A percentile compares a stretch with the other conserved stretches of the same genome.
Evolutionary conservation across 2,888 invertebrate species (phyloP).

Genomic region (Camptogramma bilineatum): DNA sequence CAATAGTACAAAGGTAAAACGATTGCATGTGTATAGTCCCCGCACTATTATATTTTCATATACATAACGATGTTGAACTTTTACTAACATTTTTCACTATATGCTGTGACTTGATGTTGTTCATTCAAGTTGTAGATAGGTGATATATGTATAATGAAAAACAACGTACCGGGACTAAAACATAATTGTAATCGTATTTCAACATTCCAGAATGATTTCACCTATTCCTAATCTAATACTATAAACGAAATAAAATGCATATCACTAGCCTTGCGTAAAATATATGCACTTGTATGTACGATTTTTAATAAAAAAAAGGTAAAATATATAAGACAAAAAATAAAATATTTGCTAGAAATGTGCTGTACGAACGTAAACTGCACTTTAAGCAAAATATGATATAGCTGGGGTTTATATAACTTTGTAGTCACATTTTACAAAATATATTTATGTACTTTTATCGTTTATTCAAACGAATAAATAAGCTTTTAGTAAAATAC

Average conservation of each 20-base stretch:
- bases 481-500: background rate
- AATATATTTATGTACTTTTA: background rate
- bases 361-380: constrained; percentile 3
- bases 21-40: constrained; percentile 14
- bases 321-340: constrained; percentile 44
- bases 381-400: constrained; percentile 4
- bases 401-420: constrained; percentile 9
- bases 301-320: constrained; percentile 51
- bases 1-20: constrained; percentile 27
- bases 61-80: background rate
- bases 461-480: background rate
- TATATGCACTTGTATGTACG: constrained; percentile 63
- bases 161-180: background rate
- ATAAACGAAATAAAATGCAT: constrained; percentile 58
- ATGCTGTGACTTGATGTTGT: background rate
- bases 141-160: no score
- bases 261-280: constrained; percentile 64
- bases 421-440: constrained; percentile 10
- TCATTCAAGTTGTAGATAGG: background rate
- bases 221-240: constrained; percentile 44
- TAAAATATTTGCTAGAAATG: constrained; percentile 6
- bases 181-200: constrained; percentile 28
- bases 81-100: background rate
- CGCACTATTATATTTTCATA: background rate
- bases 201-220: constrained; percentile 56